Evolutionary conservation across 1,140 invertebrate genomes (phyloP).

Genomic region (Pogonomyrmex barbatus): DNA sequence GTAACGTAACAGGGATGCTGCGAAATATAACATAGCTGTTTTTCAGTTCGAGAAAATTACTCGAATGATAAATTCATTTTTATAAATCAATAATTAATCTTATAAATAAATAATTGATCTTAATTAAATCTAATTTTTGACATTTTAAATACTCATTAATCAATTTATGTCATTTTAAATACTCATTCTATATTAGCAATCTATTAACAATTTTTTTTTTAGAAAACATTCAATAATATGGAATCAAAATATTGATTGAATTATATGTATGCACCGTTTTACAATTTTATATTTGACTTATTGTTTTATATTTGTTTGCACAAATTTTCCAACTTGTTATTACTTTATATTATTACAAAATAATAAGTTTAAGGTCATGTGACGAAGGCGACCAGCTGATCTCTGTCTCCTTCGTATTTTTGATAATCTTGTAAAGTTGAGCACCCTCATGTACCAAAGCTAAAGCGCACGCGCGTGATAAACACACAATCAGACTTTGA

Average conservation of each 20-base stretch:
- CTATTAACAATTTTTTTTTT: background rate
- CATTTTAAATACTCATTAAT: no score
- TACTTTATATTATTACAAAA: background rate
- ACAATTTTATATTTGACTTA: background rate
- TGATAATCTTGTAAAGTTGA: slow-evolving; percentile 42
- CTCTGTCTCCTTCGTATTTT: background rate
- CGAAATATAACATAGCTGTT: background rate
- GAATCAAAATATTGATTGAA: background rate
- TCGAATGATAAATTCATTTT: background rate
- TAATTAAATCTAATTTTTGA: no score
- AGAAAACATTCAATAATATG: background rate
- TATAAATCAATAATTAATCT: background rate
- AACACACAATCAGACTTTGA: slow-evolving; percentile 69
- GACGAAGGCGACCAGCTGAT: background rate
- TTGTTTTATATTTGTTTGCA: background rate
- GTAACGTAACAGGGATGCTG: slow-evolving; percentile 5
- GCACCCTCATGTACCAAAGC: slow-evolving; percentile 4
- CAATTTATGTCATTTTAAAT: no score
- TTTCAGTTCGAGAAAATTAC: background rate
- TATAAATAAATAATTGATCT: no score
- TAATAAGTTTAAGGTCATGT: background rate
- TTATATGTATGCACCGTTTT: slow-evolving; percentile 1
- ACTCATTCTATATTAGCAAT: no score
- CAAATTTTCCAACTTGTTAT: slow-evolving; percentile 7
- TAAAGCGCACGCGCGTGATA: slow-evolving; percentile 58